Base-by-base conservation (phyloP, 1,140 invertebrate genomes). In the Camponotus pennsylvanicus region DNA sequence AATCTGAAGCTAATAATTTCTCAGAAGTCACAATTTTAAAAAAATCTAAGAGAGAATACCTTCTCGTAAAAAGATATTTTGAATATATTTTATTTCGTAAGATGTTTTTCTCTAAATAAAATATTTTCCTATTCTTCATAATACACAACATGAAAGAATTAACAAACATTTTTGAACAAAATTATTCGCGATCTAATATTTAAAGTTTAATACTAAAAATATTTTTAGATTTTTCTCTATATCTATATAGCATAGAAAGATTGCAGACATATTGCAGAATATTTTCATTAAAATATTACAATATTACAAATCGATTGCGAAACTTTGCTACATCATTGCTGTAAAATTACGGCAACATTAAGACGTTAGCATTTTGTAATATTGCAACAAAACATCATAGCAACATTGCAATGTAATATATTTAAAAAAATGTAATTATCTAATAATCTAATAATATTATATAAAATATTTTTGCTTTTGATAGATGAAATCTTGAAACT, bases 41-140 rank as follows among this genome's bases (percentile, higher is more conserved):
- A 15, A 69, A 69, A 37, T 21, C 69, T 21, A 69, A 21, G 15
- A 49, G 11, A 15, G 13, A 49, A 49, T 49, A 1, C 13, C 42
- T 45, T 9, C 45, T 49, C 3, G 13, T 15, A 49, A 27, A 27
- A 27, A 27, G 27, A 27, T 27, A 27, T 27, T 45, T 64, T 63
- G 66, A 27, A 66, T 49, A 66, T 78, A 78, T 78, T 78, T 66
- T 52, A 78, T 52, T 52, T 52, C 4, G 15, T 3, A 49, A 45
- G 42, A 49, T 34, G 13, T 32, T 13, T 75, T 18, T 73, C 34
- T 73, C 34, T n/a, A 42, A 1, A 9, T 59, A 77, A 15, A 45
- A 18, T 66, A 32, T 15, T 49, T 42, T 77, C 11, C 5, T 78
- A 11, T 34, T 66, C 18, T 66, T 11, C 5, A 18, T 66, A 66